Conservation (phyloP, 2,888 invertebrate species). For the Thecocarcelia acutangulata region DNA sequence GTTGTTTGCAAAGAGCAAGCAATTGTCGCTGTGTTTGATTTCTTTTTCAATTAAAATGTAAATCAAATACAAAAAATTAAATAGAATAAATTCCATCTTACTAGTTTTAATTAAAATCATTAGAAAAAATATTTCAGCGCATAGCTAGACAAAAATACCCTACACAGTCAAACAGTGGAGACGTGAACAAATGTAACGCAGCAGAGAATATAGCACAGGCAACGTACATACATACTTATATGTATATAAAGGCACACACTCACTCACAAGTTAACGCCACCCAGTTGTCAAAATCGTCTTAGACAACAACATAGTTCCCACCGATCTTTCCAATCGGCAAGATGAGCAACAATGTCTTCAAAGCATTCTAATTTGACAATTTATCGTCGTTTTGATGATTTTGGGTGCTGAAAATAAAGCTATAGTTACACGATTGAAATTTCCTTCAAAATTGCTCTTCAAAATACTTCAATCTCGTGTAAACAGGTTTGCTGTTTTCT, state of each 20-base stretch:
- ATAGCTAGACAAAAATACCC: slow-evolving; percentile 46
- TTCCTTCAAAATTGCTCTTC: too few species aligned
- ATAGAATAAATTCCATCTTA: slow-evolving; percentile 61
- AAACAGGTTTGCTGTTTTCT: too few species aligned
- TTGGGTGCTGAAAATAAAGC: too few species aligned
- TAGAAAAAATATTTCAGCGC: slow-evolving; percentile 37
- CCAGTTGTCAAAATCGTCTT: too few species aligned
- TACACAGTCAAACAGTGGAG: slow-evolving; percentile 45
- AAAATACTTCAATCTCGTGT: too few species aligned
- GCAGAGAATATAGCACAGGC: slow-evolving; percentile 19
- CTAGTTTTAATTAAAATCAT: slow-evolving; percentile 64
- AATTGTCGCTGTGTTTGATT: slow-evolving; percentile 23
- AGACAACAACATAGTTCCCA: too few species aligned
- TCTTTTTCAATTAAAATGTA: slow-evolving; percentile 65
- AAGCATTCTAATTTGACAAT: too few species aligned
- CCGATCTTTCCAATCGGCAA: too few species aligned
- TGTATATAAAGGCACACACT: background rate
- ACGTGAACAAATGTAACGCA: slow-evolving; percentile 61
- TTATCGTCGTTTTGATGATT: too few species aligned
- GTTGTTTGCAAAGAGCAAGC: slow-evolving; percentile 18
- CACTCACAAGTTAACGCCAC: too few species aligned
- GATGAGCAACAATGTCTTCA: too few species aligned
- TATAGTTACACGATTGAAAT: too few species aligned
- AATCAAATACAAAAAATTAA: slow-evolving; percentile 65
- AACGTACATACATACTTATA: slow-evolving; percentile 25